Evolutionary conservation across 2,888 invertebrate species (phyloP).

Genomic region (Polia nebulosa): DNA sequence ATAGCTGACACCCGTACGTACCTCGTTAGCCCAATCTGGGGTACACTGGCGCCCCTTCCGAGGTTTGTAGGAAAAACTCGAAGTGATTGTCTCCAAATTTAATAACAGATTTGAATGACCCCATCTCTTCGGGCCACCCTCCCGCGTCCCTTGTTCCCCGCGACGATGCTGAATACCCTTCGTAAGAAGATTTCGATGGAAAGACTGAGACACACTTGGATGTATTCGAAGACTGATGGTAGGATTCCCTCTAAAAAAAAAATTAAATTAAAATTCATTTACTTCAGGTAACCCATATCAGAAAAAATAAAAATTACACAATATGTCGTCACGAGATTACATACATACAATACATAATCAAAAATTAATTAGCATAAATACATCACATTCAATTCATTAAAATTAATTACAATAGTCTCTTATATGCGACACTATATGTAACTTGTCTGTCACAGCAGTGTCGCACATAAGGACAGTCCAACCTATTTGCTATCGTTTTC

Average conservation of each 20-base stretch:
- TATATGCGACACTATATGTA: too few species aligned
- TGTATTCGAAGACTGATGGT: neutral
- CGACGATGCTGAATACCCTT: slow-evolving; percentile 41
- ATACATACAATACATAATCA: too few species aligned
- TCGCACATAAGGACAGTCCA: too few species aligned
- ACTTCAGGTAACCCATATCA: too few species aligned
- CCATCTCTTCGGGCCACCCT: slow-evolving; percentile 38
- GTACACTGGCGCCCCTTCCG: slow-evolving; percentile 63
- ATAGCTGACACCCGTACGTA: slow-evolving; percentile 25
- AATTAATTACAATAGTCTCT: too few species aligned
- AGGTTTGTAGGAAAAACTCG: slow-evolving; percentile 67
- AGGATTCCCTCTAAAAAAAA: neutral
- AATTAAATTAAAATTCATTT: too few species aligned
- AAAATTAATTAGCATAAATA: too few species aligned
- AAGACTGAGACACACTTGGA: slow-evolving; percentile 41
- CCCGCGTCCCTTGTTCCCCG: slow-evolving; percentile 24
- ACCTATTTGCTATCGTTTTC: too few species aligned
- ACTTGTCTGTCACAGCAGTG: too few species aligned
- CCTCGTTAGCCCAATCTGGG: slow-evolving; percentile 66
- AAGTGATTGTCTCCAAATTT: slow-evolving; percentile 84
- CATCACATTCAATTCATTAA: too few species aligned
- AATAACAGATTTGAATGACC: slow-evolving; percentile 85
- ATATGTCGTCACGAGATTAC: too few species aligned
- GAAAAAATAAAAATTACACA: too few species aligned
- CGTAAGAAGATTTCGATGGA: slow-evolving; percentile 54